Evolutionary conservation across 2,113 vertebrate species (phyloP).

Genomic region (Pimephales promelas): DNA sequence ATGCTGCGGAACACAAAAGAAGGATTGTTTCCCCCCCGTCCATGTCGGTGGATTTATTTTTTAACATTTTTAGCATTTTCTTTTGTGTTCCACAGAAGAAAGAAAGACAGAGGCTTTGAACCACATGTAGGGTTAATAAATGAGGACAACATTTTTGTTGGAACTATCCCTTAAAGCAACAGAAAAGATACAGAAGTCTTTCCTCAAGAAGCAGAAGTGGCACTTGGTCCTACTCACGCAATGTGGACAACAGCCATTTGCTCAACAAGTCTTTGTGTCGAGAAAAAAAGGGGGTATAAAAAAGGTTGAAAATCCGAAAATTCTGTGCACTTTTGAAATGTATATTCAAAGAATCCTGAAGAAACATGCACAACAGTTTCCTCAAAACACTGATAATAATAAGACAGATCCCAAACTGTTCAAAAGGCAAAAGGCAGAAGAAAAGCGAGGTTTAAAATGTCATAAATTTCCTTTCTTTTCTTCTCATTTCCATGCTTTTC

Average conservation of each 20-base stretch:
- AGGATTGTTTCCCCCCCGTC: no score
- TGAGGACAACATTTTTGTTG: background rate
- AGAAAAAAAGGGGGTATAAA: background rate
- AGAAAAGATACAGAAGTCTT: background rate
- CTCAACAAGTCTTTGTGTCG: background rate
- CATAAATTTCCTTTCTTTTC: background rate
- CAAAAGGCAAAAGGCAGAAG: background rate
- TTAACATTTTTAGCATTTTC: background rate
- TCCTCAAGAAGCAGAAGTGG: background rate
- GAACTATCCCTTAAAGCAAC: background rate
- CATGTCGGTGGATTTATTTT: background rate
- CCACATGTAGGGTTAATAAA: background rate
- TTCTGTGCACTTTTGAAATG: no score
- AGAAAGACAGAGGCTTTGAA: background rate
- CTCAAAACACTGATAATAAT: no score
- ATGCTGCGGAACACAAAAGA: background rate
- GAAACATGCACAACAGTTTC: no score
- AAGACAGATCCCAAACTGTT: background rate
- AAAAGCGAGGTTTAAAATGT: background rate
- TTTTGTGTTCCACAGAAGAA: background rate
- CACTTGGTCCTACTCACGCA: background rate
- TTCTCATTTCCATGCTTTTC: slow-evolving; percentile 7
- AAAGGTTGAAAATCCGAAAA: background rate
- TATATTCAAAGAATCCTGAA: no score
- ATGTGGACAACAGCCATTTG: background rate